Evolutionary conservation across 2,797 vertebrate species (phyloP).

Genomic region (Alfaro cultratus): DNA sequence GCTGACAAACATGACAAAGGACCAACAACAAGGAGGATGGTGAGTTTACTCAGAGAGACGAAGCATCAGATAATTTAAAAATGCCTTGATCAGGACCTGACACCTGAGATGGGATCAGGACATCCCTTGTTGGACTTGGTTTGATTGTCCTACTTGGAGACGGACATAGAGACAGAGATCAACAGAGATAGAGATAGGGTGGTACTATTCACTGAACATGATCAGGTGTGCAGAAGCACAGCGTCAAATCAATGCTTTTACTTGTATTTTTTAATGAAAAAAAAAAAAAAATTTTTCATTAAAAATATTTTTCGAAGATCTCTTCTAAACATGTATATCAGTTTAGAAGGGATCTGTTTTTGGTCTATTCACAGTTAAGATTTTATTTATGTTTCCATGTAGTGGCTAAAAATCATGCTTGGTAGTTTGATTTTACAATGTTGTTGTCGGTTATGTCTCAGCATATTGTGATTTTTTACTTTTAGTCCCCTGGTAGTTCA

Average conservation of each 20-base stretch:
- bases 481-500: conserved; percentile 59
- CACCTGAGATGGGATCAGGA: not conserved
- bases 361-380: not conserved
- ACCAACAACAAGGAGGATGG: not conserved
- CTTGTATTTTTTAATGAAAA: not conserved
- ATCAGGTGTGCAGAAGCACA: not conserved
- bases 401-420: not conserved
- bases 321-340: not conserved
- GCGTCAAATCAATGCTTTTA: not conserved
- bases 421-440: conserved; percentile 17
- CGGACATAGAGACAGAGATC: not conserved
- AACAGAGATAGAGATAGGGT: no score
- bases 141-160: not conserved
- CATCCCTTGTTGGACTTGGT: not conserved
- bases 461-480: conserved; percentile 47
- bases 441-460: conserved; percentile 28
- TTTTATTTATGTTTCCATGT: conserved; percentile 20
- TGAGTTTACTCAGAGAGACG: not conserved
- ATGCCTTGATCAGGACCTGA: not conserved
- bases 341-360: not conserved
- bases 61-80: not conserved
- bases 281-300: no score
- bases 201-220: not conserved
- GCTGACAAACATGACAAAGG: not conserved
- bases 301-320: no score